Evolutionary conservation across 2,888 invertebrate genomes (phyloP), one percentile per base, ranked within the genome.

Genomic region (Stenodema calcarata): DNA sequence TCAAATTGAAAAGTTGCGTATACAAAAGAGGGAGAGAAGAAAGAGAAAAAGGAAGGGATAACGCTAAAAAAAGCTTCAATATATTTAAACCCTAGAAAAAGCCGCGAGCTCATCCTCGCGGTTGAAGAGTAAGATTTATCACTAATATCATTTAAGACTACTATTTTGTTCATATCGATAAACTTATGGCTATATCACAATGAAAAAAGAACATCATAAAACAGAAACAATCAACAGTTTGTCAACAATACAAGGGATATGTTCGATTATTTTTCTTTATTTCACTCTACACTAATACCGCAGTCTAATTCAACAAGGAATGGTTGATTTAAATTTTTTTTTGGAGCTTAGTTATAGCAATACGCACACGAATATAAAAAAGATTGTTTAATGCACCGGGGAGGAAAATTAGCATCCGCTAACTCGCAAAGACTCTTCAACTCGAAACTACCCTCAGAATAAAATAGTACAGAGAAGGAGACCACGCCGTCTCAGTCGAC

Each of bases 151-250:
- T 84, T 76, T 86, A 85, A 86, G 78, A 80, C 86, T 78, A 70
- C 85, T 87, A 87, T 80, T n/a, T 86, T 75, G 69, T 79, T 87
- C 79, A 88, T 87, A 87, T 79, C 78, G 44, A 83, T 80, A 88
- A n/a, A 89, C 89, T 89, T 89, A 89, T 88, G 86, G 87, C 88
- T 88, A 88, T 88, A 88, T 89, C 88, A 88, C 88, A 88, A 88
- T 88, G 87, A 88, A 88, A 88, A 88, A 86, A 87, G 85, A 85
- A 87, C 83, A 85, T 41, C 42, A 87, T 73, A 75, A 87, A 89
- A 88, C 87, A 87, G 87, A 88, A 88, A 89, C 88, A 87, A 87
- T 87, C 81, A 87, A 87, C 87, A 88, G 87, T 87, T 86, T 86
- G 87, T 86, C 84, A 88, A 88, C 88, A 89, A 89, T 86, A 88